These are phyloP conservation scores for Popillia japonica DNA, from an alignment of 1,140 invertebrate species.

Conservation along the genomic window DNA sequence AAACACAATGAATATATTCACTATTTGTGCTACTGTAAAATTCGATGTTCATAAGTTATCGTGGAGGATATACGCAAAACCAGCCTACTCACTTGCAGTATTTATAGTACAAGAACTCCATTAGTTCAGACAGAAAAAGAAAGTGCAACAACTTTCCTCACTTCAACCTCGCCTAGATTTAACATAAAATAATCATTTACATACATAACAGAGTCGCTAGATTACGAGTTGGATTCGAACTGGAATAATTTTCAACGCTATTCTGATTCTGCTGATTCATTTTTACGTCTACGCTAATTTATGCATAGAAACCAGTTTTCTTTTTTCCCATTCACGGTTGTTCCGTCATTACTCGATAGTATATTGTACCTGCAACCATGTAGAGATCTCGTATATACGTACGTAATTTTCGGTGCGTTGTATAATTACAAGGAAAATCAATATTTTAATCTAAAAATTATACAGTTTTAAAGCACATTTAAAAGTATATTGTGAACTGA, in stretches of 20 bases:
- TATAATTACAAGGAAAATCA: too few species aligned
- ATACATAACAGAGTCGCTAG: neutral
- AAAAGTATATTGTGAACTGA: too few species aligned
- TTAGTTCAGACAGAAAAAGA: neutral
- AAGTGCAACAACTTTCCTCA: slow-evolving; percentile 14
- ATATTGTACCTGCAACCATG: too few species aligned
- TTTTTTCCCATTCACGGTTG: slow-evolving; percentile 18
- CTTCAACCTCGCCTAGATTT: neutral
- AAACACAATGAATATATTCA: too few species aligned
- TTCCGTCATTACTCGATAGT: neutral
- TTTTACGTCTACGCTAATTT: slow-evolving; percentile 15
- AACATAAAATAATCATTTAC: slow-evolving; percentile 12
- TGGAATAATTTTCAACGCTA: slow-evolving; percentile 15
- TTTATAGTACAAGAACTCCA: neutral
- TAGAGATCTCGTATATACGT: too few species aligned
- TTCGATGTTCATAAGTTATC: too few species aligned
- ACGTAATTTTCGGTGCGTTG: too few species aligned
- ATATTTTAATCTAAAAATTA: too few species aligned
- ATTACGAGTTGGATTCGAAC: neutral
- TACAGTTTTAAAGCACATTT: too few species aligned
- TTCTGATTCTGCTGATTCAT: slow-evolving; percentile 14
- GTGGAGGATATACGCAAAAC: neutral
- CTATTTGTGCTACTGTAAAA: too few species aligned
- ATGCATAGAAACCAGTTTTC: slow-evolving; percentile 7
- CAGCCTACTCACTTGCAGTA: neutral